Evolutionary conservation across 2,888 invertebrate genomes (phyloP).

Genomic region (Cyclophora albipunctata): DNA sequence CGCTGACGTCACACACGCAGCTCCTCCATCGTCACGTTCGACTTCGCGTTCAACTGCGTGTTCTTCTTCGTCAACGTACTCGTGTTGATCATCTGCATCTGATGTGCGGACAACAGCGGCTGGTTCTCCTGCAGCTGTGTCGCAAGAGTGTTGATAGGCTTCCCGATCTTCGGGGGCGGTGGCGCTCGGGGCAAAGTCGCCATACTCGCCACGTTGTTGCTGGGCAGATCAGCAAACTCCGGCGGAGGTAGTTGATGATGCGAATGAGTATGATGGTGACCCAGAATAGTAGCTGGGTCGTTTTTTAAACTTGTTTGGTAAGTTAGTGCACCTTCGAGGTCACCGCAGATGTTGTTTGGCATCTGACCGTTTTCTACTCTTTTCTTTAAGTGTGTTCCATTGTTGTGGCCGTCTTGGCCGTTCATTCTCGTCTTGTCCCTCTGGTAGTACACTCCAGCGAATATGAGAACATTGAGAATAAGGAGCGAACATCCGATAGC

Average conservation of each 20-base stretch:
- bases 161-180: slow-evolving; percentile 82
- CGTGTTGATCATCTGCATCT: slow-evolving; percentile 85
- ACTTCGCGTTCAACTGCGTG: slow-evolving; percentile 78
- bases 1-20: slow-evolving; percentile 86
- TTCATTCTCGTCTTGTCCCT: slow-evolving; percentile 87
- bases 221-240: slow-evolving; percentile 87
- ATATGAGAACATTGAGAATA: slow-evolving; percentile 93
- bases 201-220: slow-evolving; percentile 75
- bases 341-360: slow-evolving; percentile 92
- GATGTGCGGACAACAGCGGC: slow-evolving; percentile 82
- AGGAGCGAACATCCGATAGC: slow-evolving; percentile 95
- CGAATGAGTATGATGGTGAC: slow-evolving; percentile 84
- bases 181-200: slow-evolving; percentile 82
- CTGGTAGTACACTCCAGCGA: slow-evolving; percentile 96
- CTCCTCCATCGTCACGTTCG: slow-evolving; percentile 83
- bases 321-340: slow-evolving; percentile 77
- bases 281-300: slow-evolving; percentile 82
- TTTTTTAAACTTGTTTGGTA: slow-evolving; percentile 76
- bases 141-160: slow-evolving; percentile 74
- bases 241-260: slow-evolving; percentile 88
- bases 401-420: slow-evolving; percentile 71
- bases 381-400: slow-evolving; percentile 77
- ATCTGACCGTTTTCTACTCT: slow-evolving; percentile 90
- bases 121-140: slow-evolving; percentile 80
- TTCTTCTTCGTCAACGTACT: slow-evolving; percentile 86